Conservation (phyloP, 2,888 invertebrate genomes). For the Tanaodytes sp. region DNA sequence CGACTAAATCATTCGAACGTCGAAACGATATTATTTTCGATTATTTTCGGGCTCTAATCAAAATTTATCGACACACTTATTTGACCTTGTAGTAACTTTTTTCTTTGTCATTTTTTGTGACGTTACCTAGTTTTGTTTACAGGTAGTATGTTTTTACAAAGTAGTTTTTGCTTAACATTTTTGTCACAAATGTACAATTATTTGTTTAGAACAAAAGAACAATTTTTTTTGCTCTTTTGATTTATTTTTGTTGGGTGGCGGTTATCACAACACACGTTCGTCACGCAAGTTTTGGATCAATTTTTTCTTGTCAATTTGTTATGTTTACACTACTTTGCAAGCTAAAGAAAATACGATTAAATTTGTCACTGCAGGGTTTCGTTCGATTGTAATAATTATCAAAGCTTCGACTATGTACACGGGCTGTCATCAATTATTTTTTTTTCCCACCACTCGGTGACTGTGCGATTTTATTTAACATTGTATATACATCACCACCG, state of each 20-base stretch:
- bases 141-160: conserved; percentile 55
- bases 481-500: conserved; percentile 51
- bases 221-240: conserved; percentile 1
- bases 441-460: conserved; percentile 42
- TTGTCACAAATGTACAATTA: too few species aligned
- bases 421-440: conserved; percentile 21
- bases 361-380: too few species aligned
- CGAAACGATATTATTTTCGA: too few species aligned
- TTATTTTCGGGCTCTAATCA: too few species aligned
- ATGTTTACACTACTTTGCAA: too few species aligned
- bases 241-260: conserved; percentile 36
- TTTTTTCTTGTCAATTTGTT: too few species aligned
- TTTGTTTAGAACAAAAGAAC: too few species aligned
- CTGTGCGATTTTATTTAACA: conserved; percentile 39
- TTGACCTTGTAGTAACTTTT: conserved; percentile 55
- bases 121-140: conserved; percentile 49
- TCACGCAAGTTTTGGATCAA: conserved; percentile 18
- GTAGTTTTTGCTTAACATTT: conserved; percentile 54
- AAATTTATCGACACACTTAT: too few species aligned
- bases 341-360: too few species aligned
- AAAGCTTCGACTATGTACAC: too few species aligned
- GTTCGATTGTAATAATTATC: too few species aligned
- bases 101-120: conserved; percentile 43
- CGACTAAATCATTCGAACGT: conserved; percentile 6
- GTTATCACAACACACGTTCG: conserved; percentile 32